Evolutionary conservation across 2,888 invertebrate species (phyloP).

Genomic region (Sussaba pulchella): DNA sequence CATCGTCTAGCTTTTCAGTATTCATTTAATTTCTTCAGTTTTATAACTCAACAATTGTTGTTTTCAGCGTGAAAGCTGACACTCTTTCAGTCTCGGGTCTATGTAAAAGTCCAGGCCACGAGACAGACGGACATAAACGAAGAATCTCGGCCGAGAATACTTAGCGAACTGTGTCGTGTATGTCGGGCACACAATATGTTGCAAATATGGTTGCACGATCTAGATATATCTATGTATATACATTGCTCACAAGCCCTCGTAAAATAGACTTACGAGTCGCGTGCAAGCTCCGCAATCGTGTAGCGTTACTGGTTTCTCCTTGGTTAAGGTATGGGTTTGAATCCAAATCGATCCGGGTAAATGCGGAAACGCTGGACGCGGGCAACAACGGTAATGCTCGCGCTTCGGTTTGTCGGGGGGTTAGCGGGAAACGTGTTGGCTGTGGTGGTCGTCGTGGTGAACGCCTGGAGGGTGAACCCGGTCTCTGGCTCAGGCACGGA

Average conservation of each 20-base stretch:
- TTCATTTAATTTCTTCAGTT: no score
- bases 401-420: conserved; percentile 67
- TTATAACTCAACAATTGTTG: no score
- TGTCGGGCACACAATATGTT: background rate
- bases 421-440: background rate
- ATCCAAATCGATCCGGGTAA: conserved; percentile 76
- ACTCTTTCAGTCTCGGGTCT: background rate
- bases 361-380: conserved; percentile 73
- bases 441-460: conserved; percentile 4
- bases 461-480: conserved; percentile 40
- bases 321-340: conserved; percentile 69
- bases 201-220: no score
- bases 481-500: conserved; percentile 18
- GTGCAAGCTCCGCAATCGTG: conserved; percentile 54
- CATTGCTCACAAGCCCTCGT: conserved; percentile 47
- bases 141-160: conserved; percentile 41
- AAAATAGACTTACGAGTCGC: conserved; percentile 66
- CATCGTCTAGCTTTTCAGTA: no score
- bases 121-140: conserved; percentile 25
- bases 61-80: conserved; percentile 13
- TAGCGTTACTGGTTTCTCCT: conserved; percentile 46
- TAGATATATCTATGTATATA: conserved; percentile 12
- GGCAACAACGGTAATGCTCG: conserved; percentile 69
- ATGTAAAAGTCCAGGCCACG: background rate
- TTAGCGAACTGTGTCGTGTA: background rate